phyloP scores from a whole-genome alignment of 1,140 invertebrate genomes.

The Drosophila ohnishii region DNA sequence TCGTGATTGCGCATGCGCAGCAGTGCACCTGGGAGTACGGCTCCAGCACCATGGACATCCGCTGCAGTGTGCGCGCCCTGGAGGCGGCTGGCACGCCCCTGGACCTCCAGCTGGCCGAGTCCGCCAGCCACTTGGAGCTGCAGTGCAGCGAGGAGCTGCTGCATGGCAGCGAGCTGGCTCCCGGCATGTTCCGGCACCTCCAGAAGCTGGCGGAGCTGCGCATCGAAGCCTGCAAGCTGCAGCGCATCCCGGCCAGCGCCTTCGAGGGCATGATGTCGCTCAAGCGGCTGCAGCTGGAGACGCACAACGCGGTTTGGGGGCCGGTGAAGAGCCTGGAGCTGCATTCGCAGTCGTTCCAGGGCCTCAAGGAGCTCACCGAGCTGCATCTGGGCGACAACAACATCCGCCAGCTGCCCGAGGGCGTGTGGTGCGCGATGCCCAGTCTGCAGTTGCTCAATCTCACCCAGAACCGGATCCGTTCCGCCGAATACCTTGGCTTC shows the following conservation, averaged over 20 bases:
- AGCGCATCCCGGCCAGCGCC: slow-evolving; percentile 87
- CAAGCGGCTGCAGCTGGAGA: slow-evolving; percentile 87
- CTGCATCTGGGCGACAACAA: slow-evolving; percentile 90
- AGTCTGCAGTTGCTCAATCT: slow-evolving; percentile 90
- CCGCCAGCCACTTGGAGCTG: slow-evolving; percentile 87
- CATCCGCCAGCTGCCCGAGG: slow-evolving; percentile 87
- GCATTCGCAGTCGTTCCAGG: slow-evolving; percentile 86
- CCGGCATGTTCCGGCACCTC: slow-evolving; percentile 87
- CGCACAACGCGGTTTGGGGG: slow-evolving; percentile 88
- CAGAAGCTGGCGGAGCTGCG: slow-evolving; percentile 88
- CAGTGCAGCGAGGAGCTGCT: slow-evolving; percentile 87
- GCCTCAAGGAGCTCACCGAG: slow-evolving; percentile 87
- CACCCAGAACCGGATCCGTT: slow-evolving; percentile 88
- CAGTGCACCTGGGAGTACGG: slow-evolving; percentile 82
- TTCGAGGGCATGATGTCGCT: slow-evolving; percentile 89
- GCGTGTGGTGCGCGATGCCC: slow-evolving; percentile 88
- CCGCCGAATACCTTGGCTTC: slow-evolving; percentile 88
- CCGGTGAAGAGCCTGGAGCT: slow-evolving; percentile 86
- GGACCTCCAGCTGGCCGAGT: slow-evolving; percentile 86
- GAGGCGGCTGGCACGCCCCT: slow-evolving; percentile 83
- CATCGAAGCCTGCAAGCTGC: slow-evolving; percentile 89
- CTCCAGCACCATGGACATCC: slow-evolving; percentile 83
- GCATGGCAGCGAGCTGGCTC: slow-evolving; percentile 87
- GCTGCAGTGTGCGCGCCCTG: slow-evolving; percentile 85
- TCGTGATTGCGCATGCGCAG: slow-evolving; percentile 64